A percentile compares a stretch with the other conserved stretches of the same genome.
phyloP scores from a whole-genome alignment of 1,140 invertebrate genomes.

The Oryctes rhinoceros region DNA sequence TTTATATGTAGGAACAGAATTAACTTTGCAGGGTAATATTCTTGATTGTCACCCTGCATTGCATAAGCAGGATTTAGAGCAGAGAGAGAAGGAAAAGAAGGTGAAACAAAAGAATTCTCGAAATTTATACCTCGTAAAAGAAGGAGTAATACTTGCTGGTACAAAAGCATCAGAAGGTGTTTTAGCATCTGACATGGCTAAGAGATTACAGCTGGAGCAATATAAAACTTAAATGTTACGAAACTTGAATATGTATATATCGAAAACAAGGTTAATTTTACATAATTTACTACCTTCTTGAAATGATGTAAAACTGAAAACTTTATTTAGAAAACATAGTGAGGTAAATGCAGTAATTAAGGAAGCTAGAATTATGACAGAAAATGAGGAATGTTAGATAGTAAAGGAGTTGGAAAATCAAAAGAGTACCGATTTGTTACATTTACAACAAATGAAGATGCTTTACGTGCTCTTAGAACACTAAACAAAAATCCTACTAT shows the following conservation, averaged over 20 bases:
- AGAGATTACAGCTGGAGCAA: slow-evolving; percentile 81
- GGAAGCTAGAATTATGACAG: slow-evolving; percentile 72
- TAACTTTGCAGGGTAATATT: slow-evolving; percentile 73
- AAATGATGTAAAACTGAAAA: slow-evolving; percentile 75
- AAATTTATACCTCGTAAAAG: slow-evolving; percentile 90
- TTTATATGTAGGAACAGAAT: slow-evolving; percentile 68
- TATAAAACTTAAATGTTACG: slow-evolving; percentile 89
- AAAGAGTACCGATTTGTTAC: slow-evolving; percentile 94
- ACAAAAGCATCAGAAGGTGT: slow-evolving; percentile 84
- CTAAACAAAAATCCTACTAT: slow-evolving; percentile 95
- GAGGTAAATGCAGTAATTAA: slow-evolving; percentile 69
- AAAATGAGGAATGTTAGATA: slow-evolving; percentile 66
- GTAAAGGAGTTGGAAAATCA: slow-evolving; percentile 74
- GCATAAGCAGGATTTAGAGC: slow-evolving; percentile 71
- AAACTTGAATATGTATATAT: slow-evolving; percentile 93
- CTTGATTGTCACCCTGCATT: slow-evolving; percentile 80
- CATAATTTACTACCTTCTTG: slow-evolving; percentile 84
- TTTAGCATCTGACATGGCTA: slow-evolving; percentile 83
- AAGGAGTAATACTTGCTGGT: slow-evolving; percentile 88
- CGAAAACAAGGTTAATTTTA: slow-evolving; percentile 83
- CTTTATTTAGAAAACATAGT: slow-evolving; percentile 72
- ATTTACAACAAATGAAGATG: slow-evolving; percentile 88
- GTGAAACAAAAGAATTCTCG: slow-evolving; percentile 79
- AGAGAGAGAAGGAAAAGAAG: slow-evolving; percentile 67
- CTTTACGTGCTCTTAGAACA: slow-evolving; percentile 79